Evolutionary conservation across 2,113 vertebrate species (phyloP).

Genomic region (Lycaon pictus): DNA sequence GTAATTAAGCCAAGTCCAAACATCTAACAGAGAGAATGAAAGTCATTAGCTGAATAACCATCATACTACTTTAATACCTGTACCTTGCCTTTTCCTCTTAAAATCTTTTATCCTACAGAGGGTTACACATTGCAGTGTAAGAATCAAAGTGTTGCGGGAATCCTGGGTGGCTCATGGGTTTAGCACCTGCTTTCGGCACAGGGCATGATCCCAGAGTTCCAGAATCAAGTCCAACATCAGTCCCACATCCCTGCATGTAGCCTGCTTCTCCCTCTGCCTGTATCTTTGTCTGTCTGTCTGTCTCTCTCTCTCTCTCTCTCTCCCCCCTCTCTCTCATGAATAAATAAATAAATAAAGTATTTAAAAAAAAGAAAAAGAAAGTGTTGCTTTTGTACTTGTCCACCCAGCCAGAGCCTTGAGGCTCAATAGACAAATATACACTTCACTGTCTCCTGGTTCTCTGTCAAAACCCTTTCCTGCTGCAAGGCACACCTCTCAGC

Average conservation of each 20-base stretch:
- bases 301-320: too few species aligned
- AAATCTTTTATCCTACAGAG: not conserved
- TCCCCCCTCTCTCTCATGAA: too few species aligned
- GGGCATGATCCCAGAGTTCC: too few species aligned
- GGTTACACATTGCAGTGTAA: not conserved
- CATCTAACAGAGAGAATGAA: not conserved
- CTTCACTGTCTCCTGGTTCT: not conserved
- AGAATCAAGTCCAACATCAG: too few species aligned
- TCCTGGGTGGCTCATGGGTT: too few species aligned
- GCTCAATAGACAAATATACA: not conserved
- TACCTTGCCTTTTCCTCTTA: not conserved
- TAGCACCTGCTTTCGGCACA: too few species aligned
- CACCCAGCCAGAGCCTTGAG: not conserved
- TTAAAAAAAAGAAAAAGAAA: not conserved
- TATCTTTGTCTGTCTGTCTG: too few species aligned
- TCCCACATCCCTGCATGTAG: too few species aligned
- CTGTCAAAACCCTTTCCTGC: not conserved
- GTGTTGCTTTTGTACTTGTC: not conserved
- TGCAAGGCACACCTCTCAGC: not conserved
- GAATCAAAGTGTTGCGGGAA: not conserved
- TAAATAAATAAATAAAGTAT: too few species aligned
- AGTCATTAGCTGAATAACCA: not conserved
- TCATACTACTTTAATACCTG: not conserved
- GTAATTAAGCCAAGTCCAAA: constrained; percentile 1
- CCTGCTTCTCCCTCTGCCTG: too few species aligned